Percentiles rank a stretch among this genome's conserved stretches.
Evolutionary conservation across 2,797 vertebrate genomes (phyloP).

Genomic region (Macropodus opercularis): DNA sequence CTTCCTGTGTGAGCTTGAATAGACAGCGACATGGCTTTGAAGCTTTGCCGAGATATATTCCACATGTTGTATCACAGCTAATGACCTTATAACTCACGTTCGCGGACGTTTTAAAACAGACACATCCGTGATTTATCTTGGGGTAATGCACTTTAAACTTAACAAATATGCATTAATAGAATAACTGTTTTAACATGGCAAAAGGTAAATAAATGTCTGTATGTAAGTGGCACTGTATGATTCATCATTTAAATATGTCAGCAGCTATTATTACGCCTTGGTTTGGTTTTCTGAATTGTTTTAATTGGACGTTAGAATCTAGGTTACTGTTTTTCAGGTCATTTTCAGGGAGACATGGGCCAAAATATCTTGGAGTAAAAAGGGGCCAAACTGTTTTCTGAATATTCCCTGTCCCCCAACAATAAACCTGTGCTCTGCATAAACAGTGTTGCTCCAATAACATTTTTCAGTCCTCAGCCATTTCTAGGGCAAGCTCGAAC

Average conservation of each 20-base stretch:
- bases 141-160: conserved; percentile 54
- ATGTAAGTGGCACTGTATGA: conserved; percentile 17
- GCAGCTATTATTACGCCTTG: conserved; percentile 43
- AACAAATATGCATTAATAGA: conserved; percentile 49
- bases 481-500: conserved; percentile 80
- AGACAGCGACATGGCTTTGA: conserved; percentile 49
- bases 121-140: conserved; percentile 58
- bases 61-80: conserved; percentile 53
- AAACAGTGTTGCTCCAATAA: conserved; percentile 77
- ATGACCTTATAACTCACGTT: conserved; percentile 67
- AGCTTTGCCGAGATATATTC: conserved; percentile 54
- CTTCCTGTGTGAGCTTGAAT: conserved; percentile 44
- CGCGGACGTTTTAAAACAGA: conserved; percentile 62
- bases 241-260: conserved; percentile 45
- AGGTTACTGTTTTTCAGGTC: conserved; percentile 71
- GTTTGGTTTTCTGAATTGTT: conserved; percentile 51
- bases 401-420: conserved; percentile 65
- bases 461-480: conserved; percentile 83
- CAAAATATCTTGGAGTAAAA: conserved; percentile 65
- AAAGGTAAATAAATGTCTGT: conserved; percentile 59
- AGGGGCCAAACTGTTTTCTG: conserved; percentile 63
- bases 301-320: conserved; percentile 62
- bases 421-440: conserved; percentile 78
- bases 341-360: conserved; percentile 56
- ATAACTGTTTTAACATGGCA: conserved; percentile 40